Base-by-base conservation (phyloP, 2,888 invertebrate genomes). In the Lumbricus terrestris region DNA sequence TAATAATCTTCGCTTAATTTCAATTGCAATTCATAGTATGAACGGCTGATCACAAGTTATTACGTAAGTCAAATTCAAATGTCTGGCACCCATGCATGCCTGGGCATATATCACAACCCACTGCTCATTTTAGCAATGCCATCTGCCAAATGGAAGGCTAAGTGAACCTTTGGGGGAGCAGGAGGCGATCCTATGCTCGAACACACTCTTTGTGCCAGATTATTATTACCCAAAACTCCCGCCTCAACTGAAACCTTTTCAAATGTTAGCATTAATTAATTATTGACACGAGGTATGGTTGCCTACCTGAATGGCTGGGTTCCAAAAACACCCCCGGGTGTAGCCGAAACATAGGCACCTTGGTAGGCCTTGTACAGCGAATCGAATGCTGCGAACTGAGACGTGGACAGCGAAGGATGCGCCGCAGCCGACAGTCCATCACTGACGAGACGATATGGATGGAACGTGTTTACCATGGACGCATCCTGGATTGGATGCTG, bases 291-390 rank as follows among this genome's bases (percentile, higher is more conserved):
- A 69, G 16, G 29, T 69, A 29, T 0, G n/a, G 69, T 69, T 69
- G 69, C n/a, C n/a, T n/a, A 89, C 89, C 89, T 89, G 38, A 82
- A 89, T 82, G 89, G 83, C 40, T 82, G 89, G 37, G 82, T 82
- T 16, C 89, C 89, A 82, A 89, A 89, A 23, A 89, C 88, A 33
- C 47, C 90, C 23, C 85, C 90, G 13, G 88, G 69, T 18, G 89
- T 33, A 35, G 83, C 40, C 8, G 89, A 89, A 37, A 40, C 88
- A 40, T 90, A 90, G 42, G 88, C 90, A 29, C 89, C 54, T 42
- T 90, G 90, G 47, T 90, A 90, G 29, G 90, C 90, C 85, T 90
- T 89, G 82, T 90, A 90, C 2, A 90, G 40, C 18, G 90, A 90
- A 33, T 90, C 90, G n/a, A 89, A 89, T 69, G 89, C 89, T 23